Evolutionary conservation across 2,797 vertebrate species (phyloP), one percentile per base, ranked within the genome.

Genomic region (Coracias cyanogaster): DNA sequence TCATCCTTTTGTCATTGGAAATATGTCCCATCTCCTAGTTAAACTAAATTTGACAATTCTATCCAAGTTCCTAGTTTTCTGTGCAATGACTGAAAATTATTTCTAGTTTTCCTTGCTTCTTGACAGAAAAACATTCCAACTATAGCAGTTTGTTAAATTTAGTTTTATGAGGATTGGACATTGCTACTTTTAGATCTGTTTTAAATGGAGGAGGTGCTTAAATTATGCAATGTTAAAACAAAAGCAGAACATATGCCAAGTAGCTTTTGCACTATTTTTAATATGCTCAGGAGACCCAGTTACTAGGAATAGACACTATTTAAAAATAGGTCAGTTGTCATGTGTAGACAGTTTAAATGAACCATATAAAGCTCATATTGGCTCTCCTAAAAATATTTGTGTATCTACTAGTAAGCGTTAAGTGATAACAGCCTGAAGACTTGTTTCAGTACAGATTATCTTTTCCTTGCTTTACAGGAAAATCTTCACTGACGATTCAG

Each of bases 401-500:
- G 3, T 83, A 31, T 82, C 66, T 89, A 0, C 22, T 69, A 9
- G 17, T 22, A 33, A 65, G n/a, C 29, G 16, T 73, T 12, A 90
- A 33, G 35, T 48, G 55, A 2, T 80, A 77, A 64, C 31, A 84
- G 29, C 39, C 74, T 74, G 45, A 54, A 71, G 67, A 46, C 13
- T 78, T 20, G 14, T 80, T 83, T 81, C 62, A 93, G 45, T 82
- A 48, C 22, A 33, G 37, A 29, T 82, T 26, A 52, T 92, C 41
- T 71, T 88, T 62, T 83, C 15, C 73, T 97, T 94, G 91, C 54
- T 97, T 96, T 96, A 43, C 97, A 99, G 99, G 99, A 98, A 99
- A 99, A 98, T 99, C 99, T 81, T 99, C 99, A 84, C 97, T 99
- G 98, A 99, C 99, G 4, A 99, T 99, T 98, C 99, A 99, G 98